A percentile compares a stretch with the other conserved stretches of the same genome.
phyloP scores from a whole-genome alignment of 2,797 vertebrate genomes.

The Lophius americanus region DNA sequence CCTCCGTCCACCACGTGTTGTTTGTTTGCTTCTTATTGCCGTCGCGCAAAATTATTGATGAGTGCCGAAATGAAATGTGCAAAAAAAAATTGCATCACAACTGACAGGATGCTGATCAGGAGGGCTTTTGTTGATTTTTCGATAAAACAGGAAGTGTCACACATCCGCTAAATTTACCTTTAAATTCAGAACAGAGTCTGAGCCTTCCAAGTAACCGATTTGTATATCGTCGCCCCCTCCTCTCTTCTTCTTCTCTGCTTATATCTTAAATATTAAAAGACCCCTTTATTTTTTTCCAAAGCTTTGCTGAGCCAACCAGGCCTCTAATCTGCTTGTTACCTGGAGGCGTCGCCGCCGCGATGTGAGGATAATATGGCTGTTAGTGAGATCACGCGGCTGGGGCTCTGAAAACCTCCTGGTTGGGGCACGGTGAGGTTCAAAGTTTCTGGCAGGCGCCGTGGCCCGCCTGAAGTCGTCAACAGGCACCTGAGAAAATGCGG shows the following conservation, averaged over 20 bases:
- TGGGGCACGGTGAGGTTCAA: slow-evolving; percentile 67
- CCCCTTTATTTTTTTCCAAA: slow-evolving; percentile 62
- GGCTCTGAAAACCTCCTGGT: slow-evolving; percentile 21
- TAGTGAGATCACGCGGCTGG: slow-evolving; percentile 59
- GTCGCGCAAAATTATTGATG: slow-evolving; percentile 12
- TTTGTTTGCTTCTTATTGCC: slow-evolving; percentile 87
- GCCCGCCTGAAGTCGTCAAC: slow-evolving; percentile 63
- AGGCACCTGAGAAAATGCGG: slow-evolving; percentile 62
- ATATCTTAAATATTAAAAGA: slow-evolving; percentile 86
- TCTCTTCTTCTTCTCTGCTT: slow-evolving; percentile 58
- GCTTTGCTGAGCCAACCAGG: slow-evolving; percentile 71
- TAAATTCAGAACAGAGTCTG: slow-evolving; percentile 35
- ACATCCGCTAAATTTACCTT: slow-evolving; percentile 2
- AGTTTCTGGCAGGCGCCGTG: slow-evolving; percentile 56
- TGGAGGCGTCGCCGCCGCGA: slow-evolving; percentile 73
- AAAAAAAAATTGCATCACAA: slow-evolving; percentile 15
- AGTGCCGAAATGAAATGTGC: slow-evolving; percentile 6
- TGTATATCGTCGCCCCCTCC: slow-evolving; percentile 71
- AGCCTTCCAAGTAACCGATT: slow-evolving; percentile 69
- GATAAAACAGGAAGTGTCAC: neutral
- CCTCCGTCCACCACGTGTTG: slow-evolving; percentile 79
- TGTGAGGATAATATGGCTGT: slow-evolving; percentile 63
- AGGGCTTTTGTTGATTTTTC: neutral
- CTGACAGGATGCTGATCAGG: slow-evolving; percentile 10
- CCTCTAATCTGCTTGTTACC: slow-evolving; percentile 82